These are phyloP conservation scores for Brachionus calyciflorus DNA, from an alignment of 1,140 invertebrate species.

Conservation along the genomic window DNA sequence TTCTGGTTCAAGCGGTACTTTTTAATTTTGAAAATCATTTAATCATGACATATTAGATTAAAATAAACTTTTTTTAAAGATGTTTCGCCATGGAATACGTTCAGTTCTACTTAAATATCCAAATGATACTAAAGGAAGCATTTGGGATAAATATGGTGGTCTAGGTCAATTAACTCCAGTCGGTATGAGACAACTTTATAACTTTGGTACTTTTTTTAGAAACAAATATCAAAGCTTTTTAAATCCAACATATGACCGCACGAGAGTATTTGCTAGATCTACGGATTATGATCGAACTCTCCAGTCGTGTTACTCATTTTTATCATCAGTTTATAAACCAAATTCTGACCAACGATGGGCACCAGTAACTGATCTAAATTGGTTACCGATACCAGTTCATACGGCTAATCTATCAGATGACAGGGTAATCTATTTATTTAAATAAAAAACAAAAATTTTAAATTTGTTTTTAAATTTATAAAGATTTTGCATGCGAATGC, in stretches of 20 bases:
- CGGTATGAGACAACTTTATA: background rate
- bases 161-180: background rate
- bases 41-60: too few relatives aligned
- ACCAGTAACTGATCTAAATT: background rate
- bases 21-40: too few relatives aligned
- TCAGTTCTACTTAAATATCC: background rate
- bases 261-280: background rate
- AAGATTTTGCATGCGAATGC: background rate
- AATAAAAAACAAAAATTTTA: background rate
- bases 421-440: background rate
- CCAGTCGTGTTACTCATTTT: background rate
- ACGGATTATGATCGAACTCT: background rate
- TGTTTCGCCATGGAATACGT: background rate
- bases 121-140: background rate
- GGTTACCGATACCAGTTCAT: background rate
- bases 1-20: too few relatives aligned
- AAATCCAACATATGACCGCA: background rate
- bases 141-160: background rate
- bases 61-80: background rate
- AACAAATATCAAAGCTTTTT: background rate
- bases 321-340: background rate
- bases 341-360: background rate
- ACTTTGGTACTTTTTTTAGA: background rate
- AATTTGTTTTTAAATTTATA: background rate
- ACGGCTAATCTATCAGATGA: background rate